Conservation (phyloP, 2,888 invertebrate species). For the Rhingia rostrata region DNA sequence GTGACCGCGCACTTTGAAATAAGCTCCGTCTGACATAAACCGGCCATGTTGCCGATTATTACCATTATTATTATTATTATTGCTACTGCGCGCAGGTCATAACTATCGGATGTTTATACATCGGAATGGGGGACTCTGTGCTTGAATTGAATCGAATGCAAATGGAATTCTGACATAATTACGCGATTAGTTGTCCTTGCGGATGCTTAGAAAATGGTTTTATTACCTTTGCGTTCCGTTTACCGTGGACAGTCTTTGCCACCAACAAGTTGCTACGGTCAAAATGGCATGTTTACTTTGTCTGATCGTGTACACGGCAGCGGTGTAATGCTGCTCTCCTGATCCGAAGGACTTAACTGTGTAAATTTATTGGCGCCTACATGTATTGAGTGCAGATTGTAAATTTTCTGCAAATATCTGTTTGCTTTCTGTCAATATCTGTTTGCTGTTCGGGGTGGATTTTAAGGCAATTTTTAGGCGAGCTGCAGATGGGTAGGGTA, state of each 20-base stretch:
- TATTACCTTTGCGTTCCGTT: conserved; percentile 35
- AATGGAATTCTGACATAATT: conserved; percentile 74
- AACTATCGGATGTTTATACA: conserved; percentile 63
- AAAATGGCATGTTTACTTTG: conserved; percentile 57
- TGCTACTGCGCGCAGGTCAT: conserved; percentile 54
- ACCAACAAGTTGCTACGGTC: conserved; percentile 44
- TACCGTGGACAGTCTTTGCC: background rate
- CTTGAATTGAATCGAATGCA: conserved; percentile 64
- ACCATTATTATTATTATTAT: conserved; percentile 68
- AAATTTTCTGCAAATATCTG: background rate
- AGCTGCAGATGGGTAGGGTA: too few relatives aligned
- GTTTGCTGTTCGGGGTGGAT: too few relatives aligned
- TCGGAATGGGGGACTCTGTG: conserved; percentile 4
- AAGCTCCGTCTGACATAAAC: conserved; percentile 52
- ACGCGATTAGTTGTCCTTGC: conserved; percentile 70
- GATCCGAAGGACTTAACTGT: conserved; percentile 5
- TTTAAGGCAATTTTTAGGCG: too few relatives aligned
- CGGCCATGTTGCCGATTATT: conserved; percentile 68
- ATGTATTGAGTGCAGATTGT: background rate
- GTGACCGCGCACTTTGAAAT: conserved; percentile 41
- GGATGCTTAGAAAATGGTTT: conserved; percentile 69
- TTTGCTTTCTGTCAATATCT: background rate
- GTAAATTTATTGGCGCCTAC: background rate
- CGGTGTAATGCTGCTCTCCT: background rate
- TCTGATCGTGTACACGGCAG: conserved; percentile 39